Evolutionary conservation across 2,888 invertebrate species (phyloP).

Genomic region (Drosophila leonis): DNA sequence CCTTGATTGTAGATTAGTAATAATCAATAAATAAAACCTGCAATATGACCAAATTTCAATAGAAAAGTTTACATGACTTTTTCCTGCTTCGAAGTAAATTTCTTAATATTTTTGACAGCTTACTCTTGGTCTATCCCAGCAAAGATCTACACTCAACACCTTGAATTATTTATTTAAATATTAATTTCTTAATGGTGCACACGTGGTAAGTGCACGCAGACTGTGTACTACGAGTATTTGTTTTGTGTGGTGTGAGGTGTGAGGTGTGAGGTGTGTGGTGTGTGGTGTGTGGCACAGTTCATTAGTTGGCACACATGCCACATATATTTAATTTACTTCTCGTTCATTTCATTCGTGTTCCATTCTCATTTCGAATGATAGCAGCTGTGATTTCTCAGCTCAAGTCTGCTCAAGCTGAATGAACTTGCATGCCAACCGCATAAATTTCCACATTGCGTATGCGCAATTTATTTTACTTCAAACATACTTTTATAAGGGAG

Average conservation of each 20-base stretch:
- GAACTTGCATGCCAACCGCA: conserved; percentile 46
- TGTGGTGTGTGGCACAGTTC: conserved; percentile 21
- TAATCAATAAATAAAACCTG: too few relatives aligned
- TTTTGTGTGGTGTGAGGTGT: conserved; percentile 1
- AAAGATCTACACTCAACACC: background rate
- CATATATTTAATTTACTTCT: conserved; percentile 33
- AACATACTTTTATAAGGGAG: conserved; percentile 16
- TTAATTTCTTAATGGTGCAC: conserved; percentile 3
- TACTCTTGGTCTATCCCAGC: background rate
- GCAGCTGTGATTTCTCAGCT: conserved; percentile 40
- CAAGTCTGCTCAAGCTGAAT: conserved; percentile 29
- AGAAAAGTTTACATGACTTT: too few relatives aligned
- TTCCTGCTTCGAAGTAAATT: too few relatives aligned
- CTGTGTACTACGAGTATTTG: background rate
- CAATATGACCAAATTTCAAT: too few relatives aligned
- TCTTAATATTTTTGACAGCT: background rate
- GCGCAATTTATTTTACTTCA: conserved; percentile 55
- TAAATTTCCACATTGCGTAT: conserved; percentile 63
- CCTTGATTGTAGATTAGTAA: too few relatives aligned
- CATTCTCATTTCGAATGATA: conserved; percentile 22
- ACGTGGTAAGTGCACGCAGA: conserved; percentile 2
- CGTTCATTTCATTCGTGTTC: conserved; percentile 29
- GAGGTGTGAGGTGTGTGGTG: background rate
- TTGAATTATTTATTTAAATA: conserved; percentile 2
- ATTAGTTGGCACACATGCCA: conserved; percentile 31